Evolutionary conservation across 2,797 vertebrate genomes (phyloP), one percentile per base, ranked within the genome.

Genomic region (Pangasius krempfi): DNA sequence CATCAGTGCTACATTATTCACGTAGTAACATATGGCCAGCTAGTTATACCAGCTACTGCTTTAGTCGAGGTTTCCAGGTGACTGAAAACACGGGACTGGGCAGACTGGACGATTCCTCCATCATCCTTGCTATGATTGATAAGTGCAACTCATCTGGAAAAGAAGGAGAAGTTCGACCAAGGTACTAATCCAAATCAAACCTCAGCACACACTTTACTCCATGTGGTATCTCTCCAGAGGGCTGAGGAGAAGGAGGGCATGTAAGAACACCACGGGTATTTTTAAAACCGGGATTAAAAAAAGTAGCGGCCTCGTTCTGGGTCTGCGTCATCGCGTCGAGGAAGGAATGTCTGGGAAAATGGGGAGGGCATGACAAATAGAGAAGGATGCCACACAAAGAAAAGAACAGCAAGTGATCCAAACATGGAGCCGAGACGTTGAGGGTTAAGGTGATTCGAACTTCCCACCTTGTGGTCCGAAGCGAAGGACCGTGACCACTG

Each of bases 291-390:
- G 33, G 91, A 62, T 90, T 1, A 64, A 78, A 89, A 82, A 86
- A 93, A 66, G 89, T 58, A 89, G 91, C 79, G 92, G 91, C 93
- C 92, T 83, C 85, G 86, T 92, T 91, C 87, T 84, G 86, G 85
- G 68, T 90, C 90, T 95, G 95, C 94, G 93, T 96, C 95, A 96
- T 96, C 92, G 92, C 88, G 86, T 91, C 91, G 89, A 37, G 93
- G 92, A 94, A 94, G 92, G 94, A 95, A 95, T 94, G 95, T 95
- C 93, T 95, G 95, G 93, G 95, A 95, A 95, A 95, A 94, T 90
- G 82, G 75, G 90, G 92, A 90, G 25, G 88, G 78, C 52, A 16
- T 40, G 76, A n/a, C 8, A 70, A 81, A 27, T 88, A 56, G 75
- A 40, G 8, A 93, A 40, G 64, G 50, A 80, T 33, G 62, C 20